Evolutionary conservation across 2,888 invertebrate genomes (phyloP).

Genomic region (Drosophila monieri): DNA sequence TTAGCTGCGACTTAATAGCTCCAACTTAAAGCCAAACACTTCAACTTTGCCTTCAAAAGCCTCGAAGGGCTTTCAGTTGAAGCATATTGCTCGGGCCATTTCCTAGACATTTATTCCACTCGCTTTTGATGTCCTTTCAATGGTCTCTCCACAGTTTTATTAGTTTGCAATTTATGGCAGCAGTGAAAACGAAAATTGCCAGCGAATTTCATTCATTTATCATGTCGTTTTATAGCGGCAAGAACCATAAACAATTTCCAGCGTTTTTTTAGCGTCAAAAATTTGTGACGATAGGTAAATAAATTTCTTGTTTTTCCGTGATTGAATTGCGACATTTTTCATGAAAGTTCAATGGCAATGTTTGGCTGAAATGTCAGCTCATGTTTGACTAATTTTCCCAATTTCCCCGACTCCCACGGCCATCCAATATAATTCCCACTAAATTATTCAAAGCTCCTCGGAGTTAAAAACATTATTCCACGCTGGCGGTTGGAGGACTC

Average conservation of each 20-base stretch:
- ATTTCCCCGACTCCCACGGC: constrained; percentile 22
- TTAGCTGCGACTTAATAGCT: constrained; percentile 59
- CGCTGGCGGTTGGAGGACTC: not conserved
- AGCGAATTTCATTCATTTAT: constrained; percentile 53
- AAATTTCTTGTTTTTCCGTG: constrained; percentile 17
- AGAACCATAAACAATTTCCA: constrained; percentile 23
- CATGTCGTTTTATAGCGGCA: constrained; percentile 47
- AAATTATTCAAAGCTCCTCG: constrained; percentile 39
- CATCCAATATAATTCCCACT: constrained; percentile 32
- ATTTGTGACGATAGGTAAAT: constrained; percentile 32
- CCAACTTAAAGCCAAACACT: constrained; percentile 26
- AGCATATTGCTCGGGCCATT: constrained; percentile 13
- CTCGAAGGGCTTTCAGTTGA: not conserved
- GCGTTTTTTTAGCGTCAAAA: constrained; percentile 5
- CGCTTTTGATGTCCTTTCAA: constrained; percentile 32
- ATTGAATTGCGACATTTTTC: constrained; percentile 35
- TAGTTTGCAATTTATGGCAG: constrained; percentile 53
- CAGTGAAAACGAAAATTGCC: constrained; percentile 50
- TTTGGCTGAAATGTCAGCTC: constrained; percentile 1
- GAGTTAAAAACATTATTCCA: constrained; percentile 18
- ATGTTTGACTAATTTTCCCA: constrained; percentile 32
- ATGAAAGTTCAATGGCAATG: constrained; percentile 8
- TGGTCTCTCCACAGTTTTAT: constrained; percentile 48
- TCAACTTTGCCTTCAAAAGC: not conserved
- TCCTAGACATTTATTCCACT: constrained; percentile 29